Percentiles rank a stretch among this genome's conserved stretches.
Conservation (phyloP, 2,888 invertebrate species). For the Keiferia lycopersicella region DNA sequence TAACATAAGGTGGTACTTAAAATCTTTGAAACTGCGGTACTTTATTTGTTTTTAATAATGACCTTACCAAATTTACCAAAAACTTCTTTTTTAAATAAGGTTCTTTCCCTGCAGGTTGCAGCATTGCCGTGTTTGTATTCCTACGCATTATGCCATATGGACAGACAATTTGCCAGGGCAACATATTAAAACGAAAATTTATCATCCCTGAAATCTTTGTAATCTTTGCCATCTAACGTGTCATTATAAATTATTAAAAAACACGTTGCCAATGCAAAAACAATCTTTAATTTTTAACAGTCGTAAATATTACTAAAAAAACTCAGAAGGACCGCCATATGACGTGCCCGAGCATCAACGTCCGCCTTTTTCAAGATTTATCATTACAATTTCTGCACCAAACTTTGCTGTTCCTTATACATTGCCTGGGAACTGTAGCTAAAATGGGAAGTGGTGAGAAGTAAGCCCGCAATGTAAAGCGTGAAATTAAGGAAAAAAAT, state of each 20-base stretch:
- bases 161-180: not conserved
- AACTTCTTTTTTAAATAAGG: not conserved
- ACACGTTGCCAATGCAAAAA: conserved; percentile 55
- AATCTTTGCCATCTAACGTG: conserved; percentile 49
- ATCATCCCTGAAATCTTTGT: conserved; percentile 37
- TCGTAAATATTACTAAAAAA: conserved; percentile 67
- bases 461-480: conserved; percentile 54
- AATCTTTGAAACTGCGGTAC: not conserved
- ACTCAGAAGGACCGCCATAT: conserved; percentile 71
- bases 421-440: conserved; percentile 43
- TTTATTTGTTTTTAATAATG: conserved; percentile 1
- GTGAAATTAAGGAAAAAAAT: conserved; percentile 40
- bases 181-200: conserved; percentile 33
- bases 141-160: not conserved
- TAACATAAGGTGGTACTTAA: not conserved
- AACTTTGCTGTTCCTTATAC: conserved; percentile 35
- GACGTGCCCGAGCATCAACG: conserved; percentile 60
- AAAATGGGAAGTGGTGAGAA: not conserved
- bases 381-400: conserved; percentile 44
- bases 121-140: not conserved
- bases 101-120: not conserved
- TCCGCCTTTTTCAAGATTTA: conserved; percentile 65
- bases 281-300: conserved; percentile 57
- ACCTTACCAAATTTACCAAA: not conserved
- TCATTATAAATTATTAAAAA: conserved; percentile 53